phyloP scores from a whole-genome alignment of 2,888 invertebrate genomes.

The Cerceris rybyensis region DNA sequence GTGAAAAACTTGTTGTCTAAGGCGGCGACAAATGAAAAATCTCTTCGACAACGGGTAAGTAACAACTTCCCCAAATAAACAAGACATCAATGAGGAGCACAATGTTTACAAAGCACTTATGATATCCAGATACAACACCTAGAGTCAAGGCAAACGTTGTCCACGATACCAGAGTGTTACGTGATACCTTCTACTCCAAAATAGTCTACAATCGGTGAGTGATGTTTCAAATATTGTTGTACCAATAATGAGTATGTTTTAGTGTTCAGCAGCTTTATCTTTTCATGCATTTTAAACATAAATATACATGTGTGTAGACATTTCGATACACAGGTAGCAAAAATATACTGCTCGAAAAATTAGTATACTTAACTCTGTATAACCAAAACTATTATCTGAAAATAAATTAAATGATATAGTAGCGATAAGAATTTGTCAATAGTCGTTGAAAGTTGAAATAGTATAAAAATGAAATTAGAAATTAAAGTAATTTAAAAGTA shows the following conservation, averaged over 20 bases:
- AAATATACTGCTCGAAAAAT: no score
- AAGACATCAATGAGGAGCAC: constrained; percentile 9
- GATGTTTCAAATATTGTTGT: background rate
- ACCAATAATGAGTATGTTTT: no score
- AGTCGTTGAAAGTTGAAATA: no score
- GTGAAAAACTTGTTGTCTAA: constrained; percentile 86
- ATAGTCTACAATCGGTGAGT: constrained; percentile 33
- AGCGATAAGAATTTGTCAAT: no score
- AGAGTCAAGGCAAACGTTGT: constrained; percentile 74
- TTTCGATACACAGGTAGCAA: no score
- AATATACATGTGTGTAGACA: background rate
- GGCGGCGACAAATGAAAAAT: constrained; percentile 86
- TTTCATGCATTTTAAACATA: background rate
- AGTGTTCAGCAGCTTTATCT: no score
- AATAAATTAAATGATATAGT: no score
- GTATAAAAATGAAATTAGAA: no score
- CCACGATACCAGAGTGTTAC: constrained; percentile 75
- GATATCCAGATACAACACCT: constrained; percentile 75
- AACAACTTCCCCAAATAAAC: constrained; percentile 24
- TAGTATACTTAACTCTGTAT: no score
- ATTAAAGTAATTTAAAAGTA: no score
- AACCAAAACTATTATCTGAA: no score
- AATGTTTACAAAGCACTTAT: constrained; percentile 17
- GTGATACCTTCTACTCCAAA: constrained; percentile 46
- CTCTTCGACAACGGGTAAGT: constrained; percentile 84